These are phyloP conservation scores for Sesia bembeciformis DNA, from an alignment of 2,888 invertebrate species.

Conservation along the genomic window DNA sequence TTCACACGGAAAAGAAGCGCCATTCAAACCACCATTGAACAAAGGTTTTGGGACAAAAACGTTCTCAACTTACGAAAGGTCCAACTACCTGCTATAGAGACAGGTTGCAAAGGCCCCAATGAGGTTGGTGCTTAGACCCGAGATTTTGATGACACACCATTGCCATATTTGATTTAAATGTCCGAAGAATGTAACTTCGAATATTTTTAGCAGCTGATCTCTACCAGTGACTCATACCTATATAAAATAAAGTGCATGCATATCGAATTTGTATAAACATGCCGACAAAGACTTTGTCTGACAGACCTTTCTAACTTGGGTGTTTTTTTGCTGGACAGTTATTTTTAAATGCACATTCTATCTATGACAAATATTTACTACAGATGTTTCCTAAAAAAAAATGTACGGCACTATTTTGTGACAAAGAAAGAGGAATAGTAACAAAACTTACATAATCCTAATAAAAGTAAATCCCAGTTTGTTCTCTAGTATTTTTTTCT, in stretches of 20 bases:
- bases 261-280: background rate
- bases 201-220: constrained; percentile 35
- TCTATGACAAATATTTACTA: too few relatives aligned
- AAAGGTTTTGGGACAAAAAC: constrained; percentile 48
- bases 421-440: too few relatives aligned
- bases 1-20: constrained; percentile 5
- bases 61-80: constrained; percentile 36
- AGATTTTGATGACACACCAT: constrained; percentile 46
- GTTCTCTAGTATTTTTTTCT: too few relatives aligned
- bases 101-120: constrained; percentile 26
- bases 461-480: too few relatives aligned
- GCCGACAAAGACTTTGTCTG: background rate
- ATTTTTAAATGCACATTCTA: too few relatives aligned
- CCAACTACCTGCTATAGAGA: constrained; percentile 56
- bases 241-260: constrained; percentile 8
- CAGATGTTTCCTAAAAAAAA: too few relatives aligned
- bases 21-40: constrained; percentile 31
- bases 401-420: too few relatives aligned
- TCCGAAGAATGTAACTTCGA: constrained; percentile 6
- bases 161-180: constrained; percentile 21
- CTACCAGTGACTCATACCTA: constrained; percentile 32
- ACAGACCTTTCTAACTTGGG: too few relatives aligned
- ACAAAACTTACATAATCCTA: too few relatives aligned
- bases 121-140: constrained; percentile 15
- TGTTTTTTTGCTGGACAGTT: too few relatives aligned